Percentiles rank a stretch among this genome's conserved stretches.
phyloP scores from a whole-genome alignment of 2,113 vertebrate genomes.

The Orycteropus afer region DNA sequence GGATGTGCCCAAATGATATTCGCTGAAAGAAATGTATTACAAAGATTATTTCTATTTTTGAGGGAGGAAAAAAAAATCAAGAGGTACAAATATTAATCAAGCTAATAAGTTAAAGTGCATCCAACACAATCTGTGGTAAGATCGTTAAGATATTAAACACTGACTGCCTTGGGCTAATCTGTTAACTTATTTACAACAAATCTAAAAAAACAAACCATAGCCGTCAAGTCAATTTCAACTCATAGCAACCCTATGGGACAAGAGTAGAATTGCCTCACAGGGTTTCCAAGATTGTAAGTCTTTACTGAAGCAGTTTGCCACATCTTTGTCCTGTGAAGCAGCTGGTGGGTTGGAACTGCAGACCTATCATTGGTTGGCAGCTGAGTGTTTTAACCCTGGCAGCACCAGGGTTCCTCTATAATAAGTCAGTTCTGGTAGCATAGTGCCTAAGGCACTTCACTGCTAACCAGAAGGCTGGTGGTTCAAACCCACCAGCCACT shows the following conservation, averaged over 20 bases:
- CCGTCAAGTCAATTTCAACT: not conserved
- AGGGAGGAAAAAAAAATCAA: not conserved
- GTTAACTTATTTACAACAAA: constrained; percentile 40
- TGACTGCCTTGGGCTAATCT: not conserved
- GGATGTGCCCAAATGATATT: constrained; percentile 20
- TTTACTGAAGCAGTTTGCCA: not conserved
- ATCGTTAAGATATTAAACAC: constrained; percentile 39
- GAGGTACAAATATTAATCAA: constrained; percentile 52
- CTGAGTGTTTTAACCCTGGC: not conserved
- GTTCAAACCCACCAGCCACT: too few relatives aligned
- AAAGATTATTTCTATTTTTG: constrained; percentile 46
- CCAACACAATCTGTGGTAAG: constrained; percentile 30
- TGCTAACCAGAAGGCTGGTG: too few relatives aligned
- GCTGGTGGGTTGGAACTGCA: not conserved
- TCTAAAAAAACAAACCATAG: not conserved
- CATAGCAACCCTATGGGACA: not conserved
- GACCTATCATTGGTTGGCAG: not conserved
- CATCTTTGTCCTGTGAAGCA: not conserved
- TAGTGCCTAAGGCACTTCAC: too few relatives aligned
- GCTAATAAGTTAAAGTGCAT: constrained; percentile 47
- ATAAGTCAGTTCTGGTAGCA: not conserved
- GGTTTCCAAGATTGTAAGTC: not conserved
- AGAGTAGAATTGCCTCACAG: not conserved
- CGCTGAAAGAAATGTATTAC: constrained; percentile 29
- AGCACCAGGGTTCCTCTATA: not conserved